Evolutionary conservation across 2,888 invertebrate genomes (phyloP).

Genomic region (Trisateles emortualis): DNA sequence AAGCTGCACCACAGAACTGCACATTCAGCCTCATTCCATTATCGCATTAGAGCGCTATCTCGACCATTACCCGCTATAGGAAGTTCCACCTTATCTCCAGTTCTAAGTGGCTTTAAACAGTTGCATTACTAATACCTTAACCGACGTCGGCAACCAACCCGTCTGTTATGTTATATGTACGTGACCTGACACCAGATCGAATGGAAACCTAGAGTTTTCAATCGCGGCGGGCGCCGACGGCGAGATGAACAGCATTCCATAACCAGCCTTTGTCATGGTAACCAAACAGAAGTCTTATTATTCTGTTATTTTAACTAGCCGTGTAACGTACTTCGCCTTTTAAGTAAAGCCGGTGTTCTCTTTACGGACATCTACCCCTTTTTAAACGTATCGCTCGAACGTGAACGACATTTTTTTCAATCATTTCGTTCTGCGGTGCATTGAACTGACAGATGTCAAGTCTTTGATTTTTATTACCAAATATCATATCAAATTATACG

Average conservation of each 20-base stretch:
- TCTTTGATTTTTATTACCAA: slow-evolving; percentile 4
- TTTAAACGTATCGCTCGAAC: slow-evolving; percentile 32
- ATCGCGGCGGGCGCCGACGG: slow-evolving; percentile 69
- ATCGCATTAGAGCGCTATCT: slow-evolving; percentile 4
- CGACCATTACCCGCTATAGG: not conserved
- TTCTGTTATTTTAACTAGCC: slow-evolving; percentile 84
- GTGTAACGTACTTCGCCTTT: slow-evolving; percentile 45
- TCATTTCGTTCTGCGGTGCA: slow-evolving; percentile 6
- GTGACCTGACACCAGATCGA: slow-evolving; percentile 77
- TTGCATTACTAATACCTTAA: slow-evolving; percentile 54
- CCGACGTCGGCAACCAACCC: slow-evolving; percentile 40
- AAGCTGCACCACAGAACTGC: not conserved
- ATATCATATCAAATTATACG: slow-evolving; percentile 3
- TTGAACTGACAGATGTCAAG: slow-evolving; percentile 3
- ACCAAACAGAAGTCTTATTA: slow-evolving; percentile 80
- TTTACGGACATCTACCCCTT: slow-evolving; percentile 22
- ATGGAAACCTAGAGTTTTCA: slow-evolving; percentile 70
- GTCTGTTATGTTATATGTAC: slow-evolving; percentile 55
- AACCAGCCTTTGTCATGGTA: slow-evolving; percentile 79
- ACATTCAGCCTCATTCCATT: not conserved
- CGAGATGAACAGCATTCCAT: slow-evolving; percentile 76
- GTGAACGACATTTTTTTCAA: slow-evolving; percentile 30
- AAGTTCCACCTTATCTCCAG: slow-evolving; percentile 31
- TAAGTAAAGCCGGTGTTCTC: slow-evolving; percentile 34
- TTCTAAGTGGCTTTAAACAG: slow-evolving; percentile 25